Evolutionary conservation across 2,797 vertebrate species (phyloP).

Genomic region (Loriculus beryllinus): DNA sequence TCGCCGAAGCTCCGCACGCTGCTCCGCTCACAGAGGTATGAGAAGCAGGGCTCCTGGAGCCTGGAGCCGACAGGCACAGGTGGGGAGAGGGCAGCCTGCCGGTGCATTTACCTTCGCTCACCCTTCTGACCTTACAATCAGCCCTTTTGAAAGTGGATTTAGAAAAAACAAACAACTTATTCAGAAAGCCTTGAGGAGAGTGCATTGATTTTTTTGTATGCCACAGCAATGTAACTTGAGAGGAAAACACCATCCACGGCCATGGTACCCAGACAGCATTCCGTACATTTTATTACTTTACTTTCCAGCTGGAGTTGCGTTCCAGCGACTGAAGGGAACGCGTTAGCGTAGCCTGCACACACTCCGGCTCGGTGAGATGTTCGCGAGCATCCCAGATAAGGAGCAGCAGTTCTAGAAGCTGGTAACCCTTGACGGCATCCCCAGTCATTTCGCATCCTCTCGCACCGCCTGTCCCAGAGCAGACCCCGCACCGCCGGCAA

Average conservation of each 20-base stretch:
- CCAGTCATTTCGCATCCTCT: rapidly evolving
- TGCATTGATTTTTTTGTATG: neutral
- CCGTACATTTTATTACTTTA: rapidly evolving
- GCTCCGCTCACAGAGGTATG: rapidly evolving
- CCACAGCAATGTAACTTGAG: neutral
- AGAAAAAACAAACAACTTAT: neutral
- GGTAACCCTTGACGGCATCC: neutral
- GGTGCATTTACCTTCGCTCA: neutral
- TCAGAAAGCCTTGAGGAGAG: neutral
- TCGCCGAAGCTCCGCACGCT: rapidly evolving
- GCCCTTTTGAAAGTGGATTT: neutral
- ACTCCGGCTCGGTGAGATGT: neutral
- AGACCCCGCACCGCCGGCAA: neutral
- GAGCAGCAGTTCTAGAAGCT: rapidly evolving
- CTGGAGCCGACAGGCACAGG: neutral
- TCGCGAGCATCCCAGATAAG: neutral
- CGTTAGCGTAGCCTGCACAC: rapidly evolving
- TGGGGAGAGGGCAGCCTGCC: rapidly evolving
- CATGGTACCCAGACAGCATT: rapidly evolving
- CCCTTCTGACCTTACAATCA: neutral
- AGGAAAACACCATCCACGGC: neutral
- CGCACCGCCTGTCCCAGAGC: neutral
- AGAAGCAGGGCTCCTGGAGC: neutral
- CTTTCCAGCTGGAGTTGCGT: neutral
- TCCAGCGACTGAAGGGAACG: rapidly evolving